phyloP scores from a whole-genome alignment of 2,797 vertebrate species.

The Dendrocincla tyrannina region DNA sequence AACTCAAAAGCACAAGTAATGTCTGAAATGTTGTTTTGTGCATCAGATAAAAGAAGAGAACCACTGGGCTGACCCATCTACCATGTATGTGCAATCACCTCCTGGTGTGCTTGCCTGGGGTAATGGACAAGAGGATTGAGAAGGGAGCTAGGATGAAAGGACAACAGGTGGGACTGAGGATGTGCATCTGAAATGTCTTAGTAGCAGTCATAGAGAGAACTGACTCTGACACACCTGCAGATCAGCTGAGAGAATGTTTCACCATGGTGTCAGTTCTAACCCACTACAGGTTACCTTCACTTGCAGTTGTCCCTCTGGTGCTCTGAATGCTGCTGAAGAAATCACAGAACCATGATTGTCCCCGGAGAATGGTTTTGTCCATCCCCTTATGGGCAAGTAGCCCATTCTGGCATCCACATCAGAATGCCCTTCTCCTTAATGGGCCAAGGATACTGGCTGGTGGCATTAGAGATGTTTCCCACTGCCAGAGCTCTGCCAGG shows the following conservation, averaged over 20 bases:
- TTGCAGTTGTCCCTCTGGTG: background rate
- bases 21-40: background rate
- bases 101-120: background rate
- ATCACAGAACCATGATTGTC: accelerated
- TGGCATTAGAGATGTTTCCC: background rate
- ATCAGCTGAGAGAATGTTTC: background rate
- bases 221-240: no score
- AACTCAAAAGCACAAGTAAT: background rate
- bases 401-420: background rate
- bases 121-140: background rate
- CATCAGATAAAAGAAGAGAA: background rate
- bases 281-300: background rate
- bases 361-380: background rate
- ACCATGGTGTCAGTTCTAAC: background rate
- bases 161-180: background rate
- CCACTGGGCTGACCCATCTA: background rate
- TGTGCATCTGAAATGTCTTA: background rate
- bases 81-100: background rate
- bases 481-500: background rate
- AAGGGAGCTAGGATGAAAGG: background rate
- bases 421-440: background rate
- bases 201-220: background rate
- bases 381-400: background rate
- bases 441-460: background rate
- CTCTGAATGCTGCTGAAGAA: background rate